These are phyloP conservation scores for Allygus modestus DNA, from an alignment of 2,888 invertebrate species.

Conservation along the genomic window DNA sequence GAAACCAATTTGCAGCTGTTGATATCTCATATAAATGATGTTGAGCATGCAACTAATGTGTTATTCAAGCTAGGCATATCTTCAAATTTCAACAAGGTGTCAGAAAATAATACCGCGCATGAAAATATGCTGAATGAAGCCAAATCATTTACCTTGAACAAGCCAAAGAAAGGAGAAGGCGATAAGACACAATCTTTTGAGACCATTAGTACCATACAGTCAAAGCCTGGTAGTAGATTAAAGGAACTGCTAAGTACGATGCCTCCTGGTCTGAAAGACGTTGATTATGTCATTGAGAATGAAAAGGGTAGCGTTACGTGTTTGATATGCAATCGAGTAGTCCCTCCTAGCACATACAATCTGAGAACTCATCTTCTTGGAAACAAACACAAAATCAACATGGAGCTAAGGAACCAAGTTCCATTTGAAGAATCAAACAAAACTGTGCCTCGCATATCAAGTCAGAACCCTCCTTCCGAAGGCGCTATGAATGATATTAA, in stretches of 20 bases:
- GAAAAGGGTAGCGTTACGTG: constrained; percentile 43
- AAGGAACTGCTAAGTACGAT: not conserved
- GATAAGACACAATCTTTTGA: not conserved
- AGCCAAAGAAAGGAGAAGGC: not conserved
- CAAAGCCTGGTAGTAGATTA: not conserved
- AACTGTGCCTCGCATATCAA: not conserved
- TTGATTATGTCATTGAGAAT: constrained; percentile 22
- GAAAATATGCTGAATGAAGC: constrained; percentile 47
- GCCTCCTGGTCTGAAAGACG: not conserved
- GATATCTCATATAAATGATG: constrained; percentile 33
- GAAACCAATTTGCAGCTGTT: constrained; percentile 33
- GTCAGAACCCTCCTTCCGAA: not conserved
- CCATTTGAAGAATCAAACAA: not conserved
- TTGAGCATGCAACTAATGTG: constrained; percentile 42
- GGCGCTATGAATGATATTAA: not conserved
- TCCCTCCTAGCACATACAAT: constrained; percentile 45
- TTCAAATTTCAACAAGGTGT: constrained; percentile 27
- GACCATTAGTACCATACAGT: not conserved
- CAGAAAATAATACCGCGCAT: constrained; percentile 16
- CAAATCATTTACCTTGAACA: not conserved
- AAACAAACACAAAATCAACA: constrained; percentile 38
- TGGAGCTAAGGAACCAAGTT: not conserved
- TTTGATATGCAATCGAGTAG: constrained; percentile 36
- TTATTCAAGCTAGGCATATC: not conserved
- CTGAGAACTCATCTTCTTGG: constrained; percentile 31